A percentile compares a stretch with the other conserved stretches of the same genome.
Evolutionary conservation across 2,888 invertebrate genomes (phyloP).

Genomic region (Perithous albicinctus): DNA sequence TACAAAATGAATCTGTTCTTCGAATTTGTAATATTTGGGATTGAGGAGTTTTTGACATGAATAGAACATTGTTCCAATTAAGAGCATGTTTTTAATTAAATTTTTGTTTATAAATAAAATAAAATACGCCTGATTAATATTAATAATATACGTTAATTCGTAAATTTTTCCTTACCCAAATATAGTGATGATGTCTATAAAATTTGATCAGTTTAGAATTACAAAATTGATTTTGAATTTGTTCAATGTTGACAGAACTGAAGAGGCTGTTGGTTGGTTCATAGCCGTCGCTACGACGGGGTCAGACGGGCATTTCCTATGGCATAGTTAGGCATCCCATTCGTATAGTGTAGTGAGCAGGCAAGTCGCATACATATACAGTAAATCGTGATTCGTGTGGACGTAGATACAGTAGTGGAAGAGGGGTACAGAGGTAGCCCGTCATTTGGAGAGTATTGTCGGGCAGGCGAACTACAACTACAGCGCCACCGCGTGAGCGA

Average conservation of each 20-base stretch:
- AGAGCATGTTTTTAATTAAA: no score
- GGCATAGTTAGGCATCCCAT: constrained; percentile 72
- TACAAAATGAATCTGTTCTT: no score
- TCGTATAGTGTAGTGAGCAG: constrained; percentile 29
- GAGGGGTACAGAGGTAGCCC: constrained; percentile 71
- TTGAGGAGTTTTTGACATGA: no score
- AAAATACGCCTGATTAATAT: no score
- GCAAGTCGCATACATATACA: constrained; percentile 36
- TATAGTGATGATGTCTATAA: no score
- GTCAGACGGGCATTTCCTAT: constrained; percentile 78
- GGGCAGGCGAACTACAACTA: constrained; percentile 78
- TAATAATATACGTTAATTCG: no score
- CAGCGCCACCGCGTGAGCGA: constrained; percentile 37
- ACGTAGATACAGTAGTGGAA: constrained; percentile 30
- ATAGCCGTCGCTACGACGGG: constrained; percentile 76
- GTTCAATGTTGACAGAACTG: background rate
- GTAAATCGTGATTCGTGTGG: constrained; percentile 53
- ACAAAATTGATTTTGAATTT: background rate
- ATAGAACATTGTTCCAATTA: no score
- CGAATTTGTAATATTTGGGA: no score
- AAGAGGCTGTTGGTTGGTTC: constrained; percentile 63
- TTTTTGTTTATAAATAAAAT: no score
- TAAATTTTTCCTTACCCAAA: no score
- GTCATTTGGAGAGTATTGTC: constrained; percentile 83
- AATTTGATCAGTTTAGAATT: background rate